Evolutionary conservation across 1,140 invertebrate genomes (phyloP), one percentile per base, ranked within the genome.

Genomic region (Euura lappo): DNA sequence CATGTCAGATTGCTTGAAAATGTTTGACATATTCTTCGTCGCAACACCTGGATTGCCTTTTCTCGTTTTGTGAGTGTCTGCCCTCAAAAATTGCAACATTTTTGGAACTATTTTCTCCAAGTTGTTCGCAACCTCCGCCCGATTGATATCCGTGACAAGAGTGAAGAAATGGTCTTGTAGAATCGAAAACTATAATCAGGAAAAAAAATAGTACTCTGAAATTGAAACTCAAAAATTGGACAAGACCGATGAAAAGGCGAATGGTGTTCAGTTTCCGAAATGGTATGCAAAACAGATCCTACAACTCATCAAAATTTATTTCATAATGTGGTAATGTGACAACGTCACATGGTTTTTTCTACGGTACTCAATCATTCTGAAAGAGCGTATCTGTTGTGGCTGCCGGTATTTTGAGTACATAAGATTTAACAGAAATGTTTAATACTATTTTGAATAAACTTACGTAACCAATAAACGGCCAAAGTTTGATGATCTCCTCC

Each of bases 151-250:
- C n/a, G n/a, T n/a, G 47, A 51, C 11, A 2, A 51, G 47, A 51
- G 47, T 51, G 11, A 51, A 51, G 47, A 51, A 51, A 51, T 51
- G 47, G 2, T 51, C 7, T 51, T 51, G 6, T 11, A 51, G 11
- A 51, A 51, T 11, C 7, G 47, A 6, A 11, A 51, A 51, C 47
- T 51, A 11, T 51, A 51, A 51, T 51, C 47, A 51, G 11, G 11
- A 51, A 51, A 51, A 51, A 51, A 51, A 51, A 51, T 51, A 51
- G 7, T 51, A 51, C 47, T 51, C 47, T 51, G 47, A 51, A 51
- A 51, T 51, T 51, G 6, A 51, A 6, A 51, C 6, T 8, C 1
- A 51, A 51, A 51, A 51, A 51, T 51, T 51, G 47, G 47, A 11
- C 11, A 51, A 51, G 47, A 51, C 6, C 47, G 7, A 11, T 51